These are phyloP conservation scores for Cryptomyrus ogoouensis DNA, from an alignment of 2,113 vertebrate species.

Conservation along the genomic window DNA sequence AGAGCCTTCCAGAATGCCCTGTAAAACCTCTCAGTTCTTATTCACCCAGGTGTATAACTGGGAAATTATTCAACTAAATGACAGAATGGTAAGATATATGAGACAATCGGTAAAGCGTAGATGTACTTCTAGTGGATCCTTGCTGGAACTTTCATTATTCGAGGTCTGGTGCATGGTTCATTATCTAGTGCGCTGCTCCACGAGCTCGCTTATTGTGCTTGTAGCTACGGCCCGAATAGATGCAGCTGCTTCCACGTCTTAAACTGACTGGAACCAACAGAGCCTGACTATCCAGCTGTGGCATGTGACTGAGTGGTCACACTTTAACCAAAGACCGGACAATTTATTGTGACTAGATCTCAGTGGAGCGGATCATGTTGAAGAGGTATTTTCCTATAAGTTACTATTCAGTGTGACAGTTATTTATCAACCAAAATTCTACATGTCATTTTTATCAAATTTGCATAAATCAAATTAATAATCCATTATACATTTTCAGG, in stretches of 20 bases:
- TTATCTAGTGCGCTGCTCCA: background rate
- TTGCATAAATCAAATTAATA: background rate
- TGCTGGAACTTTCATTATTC: background rate
- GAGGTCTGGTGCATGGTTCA: background rate
- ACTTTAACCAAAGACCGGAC: background rate
- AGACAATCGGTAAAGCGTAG: background rate
- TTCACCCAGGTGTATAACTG: background rate
- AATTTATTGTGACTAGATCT: background rate
- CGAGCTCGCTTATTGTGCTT: background rate
- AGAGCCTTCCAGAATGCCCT: background rate
- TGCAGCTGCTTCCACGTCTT: background rate
- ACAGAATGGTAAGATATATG: background rate
- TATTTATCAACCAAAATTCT: background rate
- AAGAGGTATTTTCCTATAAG: background rate
- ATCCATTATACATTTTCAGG: conserved; percentile 36
- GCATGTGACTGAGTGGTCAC: background rate
- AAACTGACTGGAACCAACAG: background rate
- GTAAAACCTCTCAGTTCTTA: background rate
- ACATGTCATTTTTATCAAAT: background rate
- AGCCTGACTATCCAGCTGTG: background rate
- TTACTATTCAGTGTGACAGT: background rate
- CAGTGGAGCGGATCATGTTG: background rate
- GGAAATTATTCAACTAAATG: background rate
- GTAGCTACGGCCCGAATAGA: background rate
- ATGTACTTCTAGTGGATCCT: background rate